Percentiles rank a stretch among this genome's conserved stretches.
These are phyloP conservation scores for Leptopilina clavipes DNA, from an alignment of 1,140 invertebrate species.

Conservation along the genomic window DNA sequence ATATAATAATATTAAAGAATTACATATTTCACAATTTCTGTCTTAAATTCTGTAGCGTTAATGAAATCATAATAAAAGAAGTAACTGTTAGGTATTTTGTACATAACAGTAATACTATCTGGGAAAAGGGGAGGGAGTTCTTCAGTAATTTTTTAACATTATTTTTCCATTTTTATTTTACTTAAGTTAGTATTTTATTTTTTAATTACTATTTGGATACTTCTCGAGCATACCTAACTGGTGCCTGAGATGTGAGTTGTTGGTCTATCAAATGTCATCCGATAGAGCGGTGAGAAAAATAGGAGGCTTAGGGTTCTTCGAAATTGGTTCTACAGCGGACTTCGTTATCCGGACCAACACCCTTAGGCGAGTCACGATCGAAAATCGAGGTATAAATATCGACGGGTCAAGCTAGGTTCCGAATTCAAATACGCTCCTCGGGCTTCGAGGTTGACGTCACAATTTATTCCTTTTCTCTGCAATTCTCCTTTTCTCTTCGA, in stretches of 20 bases:
- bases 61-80: too few species aligned
- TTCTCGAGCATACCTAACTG: neutral
- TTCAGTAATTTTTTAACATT: too few species aligned
- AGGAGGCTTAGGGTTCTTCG: slow-evolving; percentile 3
- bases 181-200: too few species aligned
- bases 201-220: too few species aligned
- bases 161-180: too few species aligned
- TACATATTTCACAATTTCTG: too few species aligned
- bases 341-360: neutral
- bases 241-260: neutral
- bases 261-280: slow-evolving; percentile 7
- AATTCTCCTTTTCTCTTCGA: neutral
- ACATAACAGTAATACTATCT: too few species aligned
- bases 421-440: slow-evolving; percentile 14
- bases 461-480: slow-evolving; percentile 7
- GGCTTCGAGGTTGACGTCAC: neutral
- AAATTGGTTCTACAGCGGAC: slow-evolving; percentile 9
- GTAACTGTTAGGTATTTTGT: too few species aligned
- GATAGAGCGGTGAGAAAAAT: neutral
- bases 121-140: too few species aligned
- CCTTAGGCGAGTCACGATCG: slow-evolving; percentile 29
- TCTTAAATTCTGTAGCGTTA: too few species aligned
- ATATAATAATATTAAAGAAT: too few species aligned
- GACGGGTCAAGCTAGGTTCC: slow-evolving; percentile 8
- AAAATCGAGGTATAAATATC: slow-evolving; percentile 30